Evolutionary conservation across 2,888 invertebrate species (phyloP), one percentile per base, ranked within the genome.

Genomic region (Vandiemenella viatica): DNA sequence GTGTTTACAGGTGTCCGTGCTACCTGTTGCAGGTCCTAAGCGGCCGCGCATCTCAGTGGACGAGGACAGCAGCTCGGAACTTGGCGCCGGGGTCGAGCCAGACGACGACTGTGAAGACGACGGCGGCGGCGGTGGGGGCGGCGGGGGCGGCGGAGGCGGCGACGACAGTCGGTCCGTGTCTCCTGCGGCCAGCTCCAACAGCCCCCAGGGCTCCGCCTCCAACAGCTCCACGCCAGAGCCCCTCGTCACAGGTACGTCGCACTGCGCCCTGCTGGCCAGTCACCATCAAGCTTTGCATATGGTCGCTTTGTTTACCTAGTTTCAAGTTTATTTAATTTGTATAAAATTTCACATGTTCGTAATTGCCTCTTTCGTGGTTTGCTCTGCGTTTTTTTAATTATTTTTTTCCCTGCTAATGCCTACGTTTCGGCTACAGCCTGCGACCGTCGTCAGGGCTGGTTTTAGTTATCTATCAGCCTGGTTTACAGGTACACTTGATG

Each of bases 31-130:
- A 51, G 50, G 50, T 15, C 45, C 21, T 13, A 73, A 72, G 58
- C 63, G 72, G 53, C 65, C 68, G 47, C 61, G 70, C 54, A 61
- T 71, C 45, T 67, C 67, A 37, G 64, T 68, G 17, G 70, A 71
- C 55, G 67, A 67, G 37, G 64, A 65, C 26, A 62, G 66, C 47
- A 68, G 68, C 51, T 71, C 72, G 51, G 72, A 71, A 49, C 61
- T 61, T 5, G 63, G 62, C 20, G 60, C 61, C 16, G 61, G 60
- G 13, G 10, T 37, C 45, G 17, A 20, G 22, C n/a, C 7, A 5
- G 15, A 17, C 44, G 8, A 43, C 43, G 21, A 8, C 19, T 8
- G n/a, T n/a, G 17, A 8, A 8, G 2, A 8, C 40, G 17, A 8
- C 40, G 10, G 48, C 41, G 6, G 47, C 13, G 37, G 47, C 41